Evolutionary conservation across 1,140 invertebrate genomes (phyloP).

Genomic region (Sminthurides bifidus): DNA sequence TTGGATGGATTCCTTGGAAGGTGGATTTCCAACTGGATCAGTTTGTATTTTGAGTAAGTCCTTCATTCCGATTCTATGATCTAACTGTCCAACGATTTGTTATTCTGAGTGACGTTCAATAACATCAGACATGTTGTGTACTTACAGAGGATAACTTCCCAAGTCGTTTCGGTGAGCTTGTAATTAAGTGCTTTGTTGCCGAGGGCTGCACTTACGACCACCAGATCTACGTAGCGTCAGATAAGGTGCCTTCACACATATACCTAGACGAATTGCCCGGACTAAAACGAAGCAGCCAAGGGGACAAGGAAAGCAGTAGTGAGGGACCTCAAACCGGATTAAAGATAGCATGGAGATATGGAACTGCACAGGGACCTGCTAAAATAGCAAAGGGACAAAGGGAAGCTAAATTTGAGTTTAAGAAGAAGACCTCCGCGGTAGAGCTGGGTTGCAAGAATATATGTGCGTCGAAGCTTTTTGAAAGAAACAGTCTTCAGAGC

Average conservation of each 20-base stretch:
- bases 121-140: background rate
- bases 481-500: background rate
- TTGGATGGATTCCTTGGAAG: slow-evolving; percentile 25
- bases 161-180: slow-evolving; percentile 19
- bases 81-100: background rate
- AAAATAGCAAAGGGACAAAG: slow-evolving; percentile 5
- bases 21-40: slow-evolving; percentile 21
- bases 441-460: slow-evolving; percentile 1
- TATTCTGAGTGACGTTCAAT: background rate
- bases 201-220: slow-evolving; percentile 27
- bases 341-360: slow-evolving; percentile 29
- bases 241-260: background rate
- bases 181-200: slow-evolving; percentile 27
- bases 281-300: background rate
- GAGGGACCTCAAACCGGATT: slow-evolving; percentile 6
- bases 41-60: slow-evolving; percentile 25
- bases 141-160: slow-evolving; percentile 25
- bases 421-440: slow-evolving; percentile 11
- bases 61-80: background rate
- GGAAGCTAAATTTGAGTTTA: slow-evolving; percentile 26
- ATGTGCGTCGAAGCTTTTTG: background rate
- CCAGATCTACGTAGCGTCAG: slow-evolving; percentile 20
- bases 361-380: background rate
- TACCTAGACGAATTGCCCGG: slow-evolving; percentile 19
- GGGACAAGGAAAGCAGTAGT: background rate